These are phyloP conservation scores for Mamestra brassicae DNA, from an alignment of 2,888 invertebrate genomes.

Conservation along the genomic window DNA sequence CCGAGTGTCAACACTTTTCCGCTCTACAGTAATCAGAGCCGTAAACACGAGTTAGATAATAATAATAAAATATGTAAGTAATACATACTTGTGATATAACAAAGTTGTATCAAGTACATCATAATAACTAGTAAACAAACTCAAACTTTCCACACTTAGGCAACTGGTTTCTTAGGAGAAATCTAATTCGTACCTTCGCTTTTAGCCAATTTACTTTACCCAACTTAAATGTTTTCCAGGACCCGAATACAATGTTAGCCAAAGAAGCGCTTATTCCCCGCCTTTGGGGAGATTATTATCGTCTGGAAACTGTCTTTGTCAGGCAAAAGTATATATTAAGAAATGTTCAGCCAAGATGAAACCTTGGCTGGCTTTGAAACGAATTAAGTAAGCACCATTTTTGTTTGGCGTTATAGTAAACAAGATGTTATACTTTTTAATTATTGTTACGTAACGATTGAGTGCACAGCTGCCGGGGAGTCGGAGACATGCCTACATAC, in stretches of 20 bases:
- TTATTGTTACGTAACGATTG: constrained; percentile 49
- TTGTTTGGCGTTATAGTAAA: constrained; percentile 29
- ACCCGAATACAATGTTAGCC: constrained; percentile 37
- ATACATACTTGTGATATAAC: constrained; percentile 19
- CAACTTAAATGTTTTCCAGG: constrained; percentile 27
- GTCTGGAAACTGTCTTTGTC: constrained; percentile 43
- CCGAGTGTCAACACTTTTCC: constrained; percentile 9
- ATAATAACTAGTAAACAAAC: constrained; percentile 36
- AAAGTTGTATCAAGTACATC: constrained; percentile 49
- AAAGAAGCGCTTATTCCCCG: constrained; percentile 22
- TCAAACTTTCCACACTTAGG: constrained; percentile 41
- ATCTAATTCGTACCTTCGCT: constrained; percentile 34
- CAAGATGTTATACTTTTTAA: constrained; percentile 29
- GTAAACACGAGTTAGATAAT: constrained; percentile 47
- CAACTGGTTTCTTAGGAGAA: constrained; percentile 27
- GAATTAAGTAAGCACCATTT: not conserved
- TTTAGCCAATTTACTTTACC: constrained; percentile 25
- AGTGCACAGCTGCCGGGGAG: constrained; percentile 47
- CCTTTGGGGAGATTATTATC: constrained; percentile 49
- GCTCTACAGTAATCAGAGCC: constrained; percentile 11
- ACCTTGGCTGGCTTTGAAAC: too few species aligned
- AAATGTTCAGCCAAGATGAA: constrained; percentile 34
- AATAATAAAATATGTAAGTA: constrained; percentile 48
- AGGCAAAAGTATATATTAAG: constrained; percentile 44
- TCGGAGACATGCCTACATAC: constrained; percentile 46